Conservation (phyloP, 2,888 invertebrate species). For the Tenthredo amoena region DNA sequence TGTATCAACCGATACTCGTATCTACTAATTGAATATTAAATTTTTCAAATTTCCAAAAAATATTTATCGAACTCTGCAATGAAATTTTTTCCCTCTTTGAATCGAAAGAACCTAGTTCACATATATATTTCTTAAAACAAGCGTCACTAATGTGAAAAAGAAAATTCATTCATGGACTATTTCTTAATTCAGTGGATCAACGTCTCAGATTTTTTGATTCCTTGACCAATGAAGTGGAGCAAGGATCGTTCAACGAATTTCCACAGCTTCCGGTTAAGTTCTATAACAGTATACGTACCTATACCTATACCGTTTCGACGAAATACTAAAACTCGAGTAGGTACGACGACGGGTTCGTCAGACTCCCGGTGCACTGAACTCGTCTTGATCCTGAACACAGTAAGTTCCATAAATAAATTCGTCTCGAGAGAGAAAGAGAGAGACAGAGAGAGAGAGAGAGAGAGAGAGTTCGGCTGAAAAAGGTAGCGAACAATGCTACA, state of each 20-base stretch:
- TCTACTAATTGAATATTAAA: constrained; percentile 14
- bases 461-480: not conserved
- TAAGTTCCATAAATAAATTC: not conserved
- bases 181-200: not conserved
- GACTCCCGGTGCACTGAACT: not conserved
- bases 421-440: constrained; percentile 14
- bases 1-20: not conserved
- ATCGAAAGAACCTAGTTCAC: not conserved
- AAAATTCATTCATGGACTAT: not conserved
- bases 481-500: constrained; percentile 19
- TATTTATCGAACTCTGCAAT: not conserved
- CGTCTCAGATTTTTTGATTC: not conserved
- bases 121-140: not conserved
- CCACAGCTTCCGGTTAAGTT: not conserved
- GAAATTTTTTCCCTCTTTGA: not conserved
- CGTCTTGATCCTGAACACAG: constrained; percentile 4
- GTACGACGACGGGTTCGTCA: not conserved
- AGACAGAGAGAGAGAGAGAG: not conserved
- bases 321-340: not conserved
- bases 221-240: not conserved
- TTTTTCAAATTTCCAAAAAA: not conserved
- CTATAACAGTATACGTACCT: not conserved
- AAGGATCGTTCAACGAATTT: not conserved
- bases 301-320: not conserved
- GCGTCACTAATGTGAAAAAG: not conserved